Conservation (phyloP, 2,888 invertebrate species). For the Rhimphoctona megacephalus region DNA sequence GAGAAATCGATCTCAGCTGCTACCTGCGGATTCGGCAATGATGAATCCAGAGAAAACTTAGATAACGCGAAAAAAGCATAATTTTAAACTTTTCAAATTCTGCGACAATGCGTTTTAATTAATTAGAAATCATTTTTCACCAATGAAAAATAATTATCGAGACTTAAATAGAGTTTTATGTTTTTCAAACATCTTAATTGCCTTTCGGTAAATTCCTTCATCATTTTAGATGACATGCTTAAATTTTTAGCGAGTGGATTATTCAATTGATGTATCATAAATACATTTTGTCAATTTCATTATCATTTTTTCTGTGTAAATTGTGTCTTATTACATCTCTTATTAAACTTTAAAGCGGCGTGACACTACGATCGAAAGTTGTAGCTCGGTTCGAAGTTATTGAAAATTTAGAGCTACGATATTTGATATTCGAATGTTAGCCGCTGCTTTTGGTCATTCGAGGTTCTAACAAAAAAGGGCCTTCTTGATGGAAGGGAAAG, state of each 20-base stretch:
- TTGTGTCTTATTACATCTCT: neutral
- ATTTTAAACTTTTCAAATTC: neutral
- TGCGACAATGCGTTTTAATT: neutral
- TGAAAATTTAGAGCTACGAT: slow-evolving; percentile 16
- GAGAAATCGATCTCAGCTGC: slow-evolving; percentile 70
- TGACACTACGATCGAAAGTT: neutral
- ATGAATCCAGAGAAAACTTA: slow-evolving; percentile 47
- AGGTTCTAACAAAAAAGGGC: slow-evolving; percentile 14
- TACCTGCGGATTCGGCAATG: slow-evolving; percentile 63
- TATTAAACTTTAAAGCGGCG: neutral
- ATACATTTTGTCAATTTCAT: neutral
- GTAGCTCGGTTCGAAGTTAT: neutral
- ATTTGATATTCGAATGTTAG: slow-evolving; percentile 25
- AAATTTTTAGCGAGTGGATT: neutral
- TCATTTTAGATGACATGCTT: neutral
- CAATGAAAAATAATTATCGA: neutral
- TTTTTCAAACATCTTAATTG: neutral
- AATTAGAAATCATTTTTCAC: neutral
- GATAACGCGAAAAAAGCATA: slow-evolving; percentile 16
- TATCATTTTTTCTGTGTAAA: no score
- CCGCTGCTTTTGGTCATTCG: slow-evolving; percentile 12
- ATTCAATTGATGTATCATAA: neutral
- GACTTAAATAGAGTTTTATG: neutral
- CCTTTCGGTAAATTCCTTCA: neutral
- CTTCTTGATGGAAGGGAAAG: slow-evolving; percentile 4